Evolutionary conservation across 2,113 vertebrate species (phyloP).

Genomic region (Myiozetetes cayanensis): DNA sequence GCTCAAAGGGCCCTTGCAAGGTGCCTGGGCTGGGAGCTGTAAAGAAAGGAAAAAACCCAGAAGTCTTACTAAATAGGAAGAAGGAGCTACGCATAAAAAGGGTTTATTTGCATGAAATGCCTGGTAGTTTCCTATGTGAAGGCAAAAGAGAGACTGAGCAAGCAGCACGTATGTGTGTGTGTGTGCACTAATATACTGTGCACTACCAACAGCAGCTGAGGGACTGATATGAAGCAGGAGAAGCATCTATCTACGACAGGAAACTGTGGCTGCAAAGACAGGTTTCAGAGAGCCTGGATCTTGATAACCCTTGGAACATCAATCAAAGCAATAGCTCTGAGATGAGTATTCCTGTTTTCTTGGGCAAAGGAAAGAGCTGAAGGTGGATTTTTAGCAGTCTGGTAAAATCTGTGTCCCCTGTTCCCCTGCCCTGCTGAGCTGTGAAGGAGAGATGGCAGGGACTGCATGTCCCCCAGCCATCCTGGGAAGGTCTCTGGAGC

Average conservation of each 20-base stretch:
- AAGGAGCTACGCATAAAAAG: neutral
- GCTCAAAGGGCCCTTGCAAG: fast-evolving
- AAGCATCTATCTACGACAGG: neutral
- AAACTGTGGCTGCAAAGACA: neutral
- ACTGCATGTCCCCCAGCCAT: neutral
- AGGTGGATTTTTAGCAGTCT: neutral
- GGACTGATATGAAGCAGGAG: neutral
- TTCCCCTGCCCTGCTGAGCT: neutral
- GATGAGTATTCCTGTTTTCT: neutral
- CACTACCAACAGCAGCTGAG: fast-evolving
- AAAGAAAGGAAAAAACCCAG: neutral
- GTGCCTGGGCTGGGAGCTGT: neutral
- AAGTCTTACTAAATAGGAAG: neutral
- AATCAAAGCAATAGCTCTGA: neutral
- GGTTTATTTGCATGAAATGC: neutral
- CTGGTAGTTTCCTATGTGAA: neutral
- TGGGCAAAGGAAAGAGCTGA: neutral
- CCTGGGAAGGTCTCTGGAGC: neutral
- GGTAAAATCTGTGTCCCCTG: neutral
- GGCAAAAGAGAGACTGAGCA: neutral
- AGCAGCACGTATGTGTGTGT: neutral
- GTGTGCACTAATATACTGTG: neutral
- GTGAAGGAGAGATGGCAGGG: fast-evolving
- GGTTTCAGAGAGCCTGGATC: neutral
- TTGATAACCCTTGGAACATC: neutral